Evolutionary conservation across 92 coral and sea anemone species (phyloP), one percentile per base, ranked within the genome.

Genomic region (Zoanthus gigantus): DNA sequence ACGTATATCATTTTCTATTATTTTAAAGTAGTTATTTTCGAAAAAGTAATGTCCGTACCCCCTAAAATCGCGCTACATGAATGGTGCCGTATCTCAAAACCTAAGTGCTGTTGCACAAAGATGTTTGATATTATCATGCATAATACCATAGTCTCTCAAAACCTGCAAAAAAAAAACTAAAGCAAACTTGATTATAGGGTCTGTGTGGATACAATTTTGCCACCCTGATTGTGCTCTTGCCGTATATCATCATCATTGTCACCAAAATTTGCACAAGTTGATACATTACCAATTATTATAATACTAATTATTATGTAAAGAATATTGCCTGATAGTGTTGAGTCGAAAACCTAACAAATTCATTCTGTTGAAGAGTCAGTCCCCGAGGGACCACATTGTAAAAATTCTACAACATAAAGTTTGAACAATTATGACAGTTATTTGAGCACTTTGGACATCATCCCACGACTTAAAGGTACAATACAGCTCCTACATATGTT

Each of bases 401-500:
- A 37, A 23, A 37, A 37, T 4, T 37, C 42, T 37, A 37, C 42
- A 37, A 37, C 42, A 37, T 37, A 37, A 37, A 37, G 42, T 37
- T 37, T 37, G 4, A 37, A 37, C 42, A 37, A 37, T 37, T 2
- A 37, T 37, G 42, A 37, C 2, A 37, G 42, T 78, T 91, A 89
- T 54, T 83, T 82, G 42, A 91, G 93, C 46, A 90, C 93, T 57
- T 91, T 91, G 13, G 86, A 69, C 91, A 91, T 83, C 81, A 87
- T 90, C 18, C 88, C 89, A 16, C 93, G 79, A 73, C 91, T 83
- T 17, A 91, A 87, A 31, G 93, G 93, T 88, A 91, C 85, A 15
- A 91, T 82, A 71, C 91, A 89, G 45, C 93, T 90, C 79, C 88
- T 87, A 47, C 88, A 87, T 16, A 91, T 88, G 81, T 91, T 90